Evolutionary conservation across 2,113 vertebrate genomes (phyloP).

Genomic region (Saccopteryx leptura): DNA sequence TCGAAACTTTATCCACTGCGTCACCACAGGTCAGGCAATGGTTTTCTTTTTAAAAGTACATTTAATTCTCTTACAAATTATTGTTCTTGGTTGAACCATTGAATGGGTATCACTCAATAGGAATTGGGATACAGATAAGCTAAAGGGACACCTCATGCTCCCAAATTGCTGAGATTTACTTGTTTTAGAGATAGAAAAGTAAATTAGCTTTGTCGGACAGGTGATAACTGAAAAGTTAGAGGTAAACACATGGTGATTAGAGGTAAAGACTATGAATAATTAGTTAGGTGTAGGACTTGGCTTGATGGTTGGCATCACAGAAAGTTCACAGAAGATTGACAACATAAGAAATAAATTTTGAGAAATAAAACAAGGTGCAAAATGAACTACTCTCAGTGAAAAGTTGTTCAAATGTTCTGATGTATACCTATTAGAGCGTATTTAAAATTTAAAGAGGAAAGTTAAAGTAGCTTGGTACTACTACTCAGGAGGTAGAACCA

Average conservation of each 20-base stretch:
- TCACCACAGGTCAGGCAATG: no score
- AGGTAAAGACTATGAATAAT: not conserved
- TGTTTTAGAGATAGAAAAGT: not conserved
- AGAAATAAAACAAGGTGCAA: not conserved
- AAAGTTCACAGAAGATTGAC: not conserved
- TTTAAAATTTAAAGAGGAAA: not conserved
- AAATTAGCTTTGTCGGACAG: not conserved
- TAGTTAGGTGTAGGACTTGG: not conserved
- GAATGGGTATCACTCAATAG: not conserved
- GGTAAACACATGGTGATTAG: not conserved
- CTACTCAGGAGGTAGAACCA: not conserved
- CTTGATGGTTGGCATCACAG: not conserved
- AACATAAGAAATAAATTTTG: not conserved
- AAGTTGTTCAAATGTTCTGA: not conserved
- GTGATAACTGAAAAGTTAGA: not conserved
- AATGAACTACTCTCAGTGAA: not conserved
- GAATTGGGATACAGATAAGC: not conserved
- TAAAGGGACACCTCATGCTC: not conserved
- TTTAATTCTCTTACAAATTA: not conserved
- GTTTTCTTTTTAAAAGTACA: conserved; percentile 19
- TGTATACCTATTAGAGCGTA: not conserved
- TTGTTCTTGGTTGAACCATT: not conserved
- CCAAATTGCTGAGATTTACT: not conserved
- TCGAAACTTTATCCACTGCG: no score
- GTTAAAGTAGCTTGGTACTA: not conserved